A percentile compares a stretch with the other conserved stretches of the same genome.
Conservation (phyloP, 1,140 invertebrate species). For the Hylaeus volcanicus region DNA sequence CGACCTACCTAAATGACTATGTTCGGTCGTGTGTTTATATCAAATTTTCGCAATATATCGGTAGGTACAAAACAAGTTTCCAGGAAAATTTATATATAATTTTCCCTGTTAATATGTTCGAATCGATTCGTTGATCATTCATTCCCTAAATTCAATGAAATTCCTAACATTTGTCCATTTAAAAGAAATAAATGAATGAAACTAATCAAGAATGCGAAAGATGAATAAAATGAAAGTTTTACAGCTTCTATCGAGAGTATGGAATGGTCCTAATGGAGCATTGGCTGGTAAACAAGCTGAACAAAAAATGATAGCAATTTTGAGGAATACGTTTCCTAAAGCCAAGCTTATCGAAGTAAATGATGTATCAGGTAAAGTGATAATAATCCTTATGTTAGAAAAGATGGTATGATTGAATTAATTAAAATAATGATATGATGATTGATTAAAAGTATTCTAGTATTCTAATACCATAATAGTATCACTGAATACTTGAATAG, state of each 20-base stretch:
- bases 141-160: constrained; percentile 9
- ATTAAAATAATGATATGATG: no score
- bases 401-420: no score
- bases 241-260: constrained; percentile 76
- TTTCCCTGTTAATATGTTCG: constrained; percentile 4
- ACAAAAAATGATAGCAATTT: constrained; percentile 77
- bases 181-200: constrained; percentile 19
- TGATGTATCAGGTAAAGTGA: constrained; percentile 81
- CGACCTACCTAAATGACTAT: constrained; percentile 51
- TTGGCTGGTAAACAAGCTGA: constrained; percentile 76
- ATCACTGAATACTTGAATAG: no score
- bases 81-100: not conserved
- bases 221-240: constrained; percentile 76
- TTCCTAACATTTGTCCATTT: not conserved
- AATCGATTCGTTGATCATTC: constrained; percentile 4
- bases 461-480: no score
- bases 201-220: constrained; percentile 48
- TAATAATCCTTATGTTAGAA: not conserved
- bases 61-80: constrained; percentile 58
- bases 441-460: no score
- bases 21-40: constrained; percentile 63
- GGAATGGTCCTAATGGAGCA: constrained; percentile 72
- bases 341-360: constrained; percentile 85
- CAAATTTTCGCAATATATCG: constrained; percentile 70
- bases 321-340: constrained; percentile 83